phyloP scores from a whole-genome alignment of 2,113 vertebrate genomes.

The Oxyura jamaicensis region DNA sequence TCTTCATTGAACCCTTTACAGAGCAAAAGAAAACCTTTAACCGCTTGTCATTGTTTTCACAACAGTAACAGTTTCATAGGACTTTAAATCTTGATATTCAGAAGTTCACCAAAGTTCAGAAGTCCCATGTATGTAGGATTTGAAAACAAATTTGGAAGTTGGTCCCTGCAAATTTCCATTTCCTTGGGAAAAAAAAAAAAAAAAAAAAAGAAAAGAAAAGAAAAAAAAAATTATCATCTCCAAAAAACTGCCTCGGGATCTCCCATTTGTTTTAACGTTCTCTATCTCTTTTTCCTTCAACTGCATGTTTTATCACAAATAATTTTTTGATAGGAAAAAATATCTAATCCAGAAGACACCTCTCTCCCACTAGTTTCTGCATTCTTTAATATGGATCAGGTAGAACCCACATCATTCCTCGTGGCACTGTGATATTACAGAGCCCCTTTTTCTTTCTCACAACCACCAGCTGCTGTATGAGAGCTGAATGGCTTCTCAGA shows the following conservation, averaged over 20 bases:
- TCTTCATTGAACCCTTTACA: neutral
- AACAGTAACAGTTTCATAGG: neutral
- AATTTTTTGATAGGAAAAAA: neutral
- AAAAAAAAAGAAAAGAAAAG: no score
- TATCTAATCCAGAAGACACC: neutral
- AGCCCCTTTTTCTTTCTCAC: neutral
- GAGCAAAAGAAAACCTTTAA: neutral
- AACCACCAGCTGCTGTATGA: conserved; percentile 27
- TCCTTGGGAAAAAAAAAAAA: neutral
- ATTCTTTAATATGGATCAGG: neutral
- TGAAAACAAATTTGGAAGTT: neutral
- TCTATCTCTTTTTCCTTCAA: neutral
- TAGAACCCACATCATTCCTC: neutral
- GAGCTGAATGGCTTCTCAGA: conserved; percentile 47
- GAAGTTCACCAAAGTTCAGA: neutral
- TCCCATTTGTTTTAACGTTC: neutral
- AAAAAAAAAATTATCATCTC: neutral
- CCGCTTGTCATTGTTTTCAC: neutral
- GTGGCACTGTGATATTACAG: neutral
- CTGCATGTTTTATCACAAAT: neutral
- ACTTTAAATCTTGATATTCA: neutral
- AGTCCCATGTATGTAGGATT: neutral
- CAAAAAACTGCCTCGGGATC: neutral
- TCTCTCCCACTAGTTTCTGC: neutral
- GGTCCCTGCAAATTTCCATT: neutral